phyloP scores from a whole-genome alignment of 2,797 vertebrate genomes.

The Perodicticus potto region DNA sequence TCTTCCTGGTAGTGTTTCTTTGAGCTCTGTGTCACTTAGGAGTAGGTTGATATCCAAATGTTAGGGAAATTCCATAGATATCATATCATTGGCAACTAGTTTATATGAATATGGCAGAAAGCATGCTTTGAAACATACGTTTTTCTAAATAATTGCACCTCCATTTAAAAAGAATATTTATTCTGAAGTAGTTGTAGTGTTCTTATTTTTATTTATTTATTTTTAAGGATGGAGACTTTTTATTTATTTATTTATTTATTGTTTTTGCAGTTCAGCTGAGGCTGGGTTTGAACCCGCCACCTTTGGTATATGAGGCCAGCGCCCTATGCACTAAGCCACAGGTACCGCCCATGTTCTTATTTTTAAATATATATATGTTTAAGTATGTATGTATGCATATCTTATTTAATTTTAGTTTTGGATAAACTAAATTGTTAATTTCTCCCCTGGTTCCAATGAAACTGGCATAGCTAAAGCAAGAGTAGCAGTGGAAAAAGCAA shows the following conservation, averaged over 20 bases:
- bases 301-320: no score
- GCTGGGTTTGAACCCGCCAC: no score
- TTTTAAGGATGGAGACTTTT: no score
- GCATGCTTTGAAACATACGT: neutral
- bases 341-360: neutral
- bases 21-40: neutral
- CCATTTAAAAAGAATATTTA: neutral
- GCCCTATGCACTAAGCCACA: no score
- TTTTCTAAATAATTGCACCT: neutral
- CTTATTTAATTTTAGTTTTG: neutral
- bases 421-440: neutral
- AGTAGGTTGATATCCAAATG: neutral
- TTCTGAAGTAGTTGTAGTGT: neutral
- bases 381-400: neutral
- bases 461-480: neutral
- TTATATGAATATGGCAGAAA: neutral
- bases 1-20: slow-evolving; percentile 85
- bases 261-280: no score
- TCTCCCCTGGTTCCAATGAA: neutral
- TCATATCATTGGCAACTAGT: neutral
- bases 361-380: neutral
- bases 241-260: no score
- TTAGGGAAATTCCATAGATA: neutral
- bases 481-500: neutral
- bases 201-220: neutral